Percentiles rank a stretch among this genome's conserved stretches.
phyloP scores from a whole-genome alignment of 2,888 invertebrate species.

The Poecilus cupreus region DNA sequence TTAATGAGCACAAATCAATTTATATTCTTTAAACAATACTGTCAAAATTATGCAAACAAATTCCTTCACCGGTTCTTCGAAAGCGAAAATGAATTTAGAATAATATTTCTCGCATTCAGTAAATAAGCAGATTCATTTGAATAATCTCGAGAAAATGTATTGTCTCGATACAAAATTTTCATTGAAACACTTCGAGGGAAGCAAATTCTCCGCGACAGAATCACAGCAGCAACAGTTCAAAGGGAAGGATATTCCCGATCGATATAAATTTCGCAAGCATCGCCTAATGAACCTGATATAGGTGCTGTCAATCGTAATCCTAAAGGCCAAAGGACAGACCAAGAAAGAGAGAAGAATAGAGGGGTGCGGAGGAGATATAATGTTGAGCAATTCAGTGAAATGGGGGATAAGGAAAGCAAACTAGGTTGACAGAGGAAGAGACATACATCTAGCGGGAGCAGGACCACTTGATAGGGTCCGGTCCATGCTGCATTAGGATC shows the following conservation, averaged over 20 bases:
- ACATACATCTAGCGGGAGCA: not conserved
- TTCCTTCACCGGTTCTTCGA: no score
- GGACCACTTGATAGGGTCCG: not conserved
- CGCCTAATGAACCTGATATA: constrained; percentile 36
- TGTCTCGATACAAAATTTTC: no score
- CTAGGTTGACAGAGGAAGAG: not conserved
- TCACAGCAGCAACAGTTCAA: constrained; percentile 15
- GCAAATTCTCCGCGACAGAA: no score
- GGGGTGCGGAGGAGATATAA: not conserved
- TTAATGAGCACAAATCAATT: no score
- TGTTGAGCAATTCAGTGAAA: constrained; percentile 1
- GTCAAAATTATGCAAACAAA: no score
- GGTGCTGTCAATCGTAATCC: constrained; percentile 34
- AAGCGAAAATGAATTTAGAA: no score
- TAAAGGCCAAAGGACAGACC: not conserved
- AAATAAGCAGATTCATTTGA: no score
- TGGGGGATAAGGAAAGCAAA: constrained; percentile 25
- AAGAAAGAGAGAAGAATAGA: not conserved
- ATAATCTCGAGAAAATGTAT: no score
- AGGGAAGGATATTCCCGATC: not conserved
- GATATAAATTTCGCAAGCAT: constrained; percentile 9
- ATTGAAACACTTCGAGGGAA: no score
- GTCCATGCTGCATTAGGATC: not conserved
- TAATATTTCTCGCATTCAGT: no score
- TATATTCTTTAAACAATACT: no score